Evolutionary conservation across 2,888 invertebrate genomes (phyloP).

Genomic region (Escarpia spicata): DNA sequence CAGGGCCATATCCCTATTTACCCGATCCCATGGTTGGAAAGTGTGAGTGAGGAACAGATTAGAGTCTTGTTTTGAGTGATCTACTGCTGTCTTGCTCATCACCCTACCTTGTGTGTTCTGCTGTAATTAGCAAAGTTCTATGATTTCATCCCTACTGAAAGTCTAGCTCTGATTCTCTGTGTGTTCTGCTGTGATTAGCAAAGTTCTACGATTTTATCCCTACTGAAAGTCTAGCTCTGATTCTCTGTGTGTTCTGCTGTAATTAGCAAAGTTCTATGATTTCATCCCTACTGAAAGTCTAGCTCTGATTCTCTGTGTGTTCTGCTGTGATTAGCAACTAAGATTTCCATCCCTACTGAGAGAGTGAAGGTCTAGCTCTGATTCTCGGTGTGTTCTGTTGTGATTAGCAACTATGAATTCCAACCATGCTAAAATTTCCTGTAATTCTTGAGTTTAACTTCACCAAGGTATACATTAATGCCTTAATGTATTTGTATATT

Average conservation of each 20-base stretch:
- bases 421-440: neutral
- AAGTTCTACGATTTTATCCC: neutral
- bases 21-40: neutral
- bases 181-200: neutral
- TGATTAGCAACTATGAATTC: neutral
- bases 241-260: neutral
- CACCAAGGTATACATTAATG: neutral
- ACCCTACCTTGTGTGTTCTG: neutral
- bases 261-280: neutral
- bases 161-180: neutral
- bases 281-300: neutral
- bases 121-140: neutral
- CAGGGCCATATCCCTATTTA: neutral
- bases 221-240: neutral
- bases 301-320: neutral
- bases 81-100: neutral
- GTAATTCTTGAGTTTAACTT: neutral
- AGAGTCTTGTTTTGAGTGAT: neutral
- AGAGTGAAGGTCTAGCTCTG: neutral
- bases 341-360: neutral
- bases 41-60: neutral
- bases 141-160: neutral
- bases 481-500: neutral
- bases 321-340: neutral
- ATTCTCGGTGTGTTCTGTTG: neutral